Percentiles rank a stretch among this genome's conserved stretches.
Conservation (phyloP, 2,888 invertebrate species). For the Theretra japonica region DNA sequence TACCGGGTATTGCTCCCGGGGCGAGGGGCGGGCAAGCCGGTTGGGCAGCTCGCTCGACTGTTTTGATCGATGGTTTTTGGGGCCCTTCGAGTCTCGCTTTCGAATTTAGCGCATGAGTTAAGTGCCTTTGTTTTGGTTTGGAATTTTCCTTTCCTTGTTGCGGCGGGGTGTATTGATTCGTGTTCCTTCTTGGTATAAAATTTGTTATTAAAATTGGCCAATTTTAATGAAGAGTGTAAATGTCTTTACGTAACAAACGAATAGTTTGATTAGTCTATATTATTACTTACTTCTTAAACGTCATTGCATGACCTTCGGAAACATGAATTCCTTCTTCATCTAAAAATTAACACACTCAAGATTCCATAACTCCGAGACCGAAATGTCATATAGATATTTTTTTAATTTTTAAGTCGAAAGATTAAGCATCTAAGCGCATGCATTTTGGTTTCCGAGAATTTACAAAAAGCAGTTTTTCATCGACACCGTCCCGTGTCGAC, state of each 20-base stretch:
- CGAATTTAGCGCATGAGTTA: slow-evolving; percentile 25
- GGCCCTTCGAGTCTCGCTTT: slow-evolving; percentile 45
- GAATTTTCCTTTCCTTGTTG: slow-evolving; percentile 25
- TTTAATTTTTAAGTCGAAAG: background rate
- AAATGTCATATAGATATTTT: background rate
- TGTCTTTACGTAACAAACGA: no score
- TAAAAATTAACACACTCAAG: no score
- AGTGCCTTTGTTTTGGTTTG: slow-evolving; percentile 24
- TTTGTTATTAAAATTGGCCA: no score
- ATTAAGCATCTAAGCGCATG: background rate
- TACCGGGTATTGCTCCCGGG: slow-evolving; percentile 71
- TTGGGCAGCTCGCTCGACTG: slow-evolving; percentile 58
- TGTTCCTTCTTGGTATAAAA: background rate
- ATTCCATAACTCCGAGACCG: no score
- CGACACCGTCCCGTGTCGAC: slow-evolving; percentile 20
- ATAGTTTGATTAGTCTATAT: no score
- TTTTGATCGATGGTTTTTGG: slow-evolving; percentile 73
- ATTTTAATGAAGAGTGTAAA: no score
- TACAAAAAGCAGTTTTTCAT: background rate
- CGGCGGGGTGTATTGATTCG: background rate
- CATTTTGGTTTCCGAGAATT: background rate
- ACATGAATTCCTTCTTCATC: no score
- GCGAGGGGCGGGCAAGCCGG: slow-evolving; percentile 63
- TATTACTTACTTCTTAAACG: no score
- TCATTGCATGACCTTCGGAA: no score